Conservation (phyloP, 1,140 invertebrate genomes). For the Ceratoteleas bidentatus region DNA sequence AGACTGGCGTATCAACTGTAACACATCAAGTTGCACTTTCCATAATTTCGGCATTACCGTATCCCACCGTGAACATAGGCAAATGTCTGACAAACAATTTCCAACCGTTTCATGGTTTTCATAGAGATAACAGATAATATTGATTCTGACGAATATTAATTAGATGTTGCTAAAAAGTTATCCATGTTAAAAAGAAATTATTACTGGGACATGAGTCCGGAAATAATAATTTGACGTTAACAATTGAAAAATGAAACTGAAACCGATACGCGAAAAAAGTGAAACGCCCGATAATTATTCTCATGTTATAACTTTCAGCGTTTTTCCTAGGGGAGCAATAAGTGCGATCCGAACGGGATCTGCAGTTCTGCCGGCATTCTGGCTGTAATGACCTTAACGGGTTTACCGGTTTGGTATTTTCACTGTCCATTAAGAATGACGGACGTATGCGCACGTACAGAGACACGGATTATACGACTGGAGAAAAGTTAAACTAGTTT, state of each 20-base stretch:
- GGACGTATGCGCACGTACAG: conserved; percentile 39
- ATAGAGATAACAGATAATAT: too few relatives aligned
- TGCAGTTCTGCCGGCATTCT: conserved; percentile 35
- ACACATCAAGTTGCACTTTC: conserved; percentile 33
- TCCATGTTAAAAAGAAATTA: too few relatives aligned
- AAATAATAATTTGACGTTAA: too few relatives aligned
- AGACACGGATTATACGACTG: conserved; percentile 65
- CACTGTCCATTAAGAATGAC: conserved; percentile 68
- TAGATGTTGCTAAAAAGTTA: too few relatives aligned
- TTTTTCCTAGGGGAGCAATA: conserved; percentile 36
- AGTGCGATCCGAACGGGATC: conserved; percentile 31
- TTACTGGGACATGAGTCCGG: too few relatives aligned
- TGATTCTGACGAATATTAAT: too few relatives aligned
- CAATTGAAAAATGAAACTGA: not conserved
- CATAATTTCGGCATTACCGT: conserved; percentile 24
- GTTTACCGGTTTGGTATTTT: conserved; percentile 71
- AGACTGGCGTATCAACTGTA: conserved; percentile 25
- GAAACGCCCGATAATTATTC: conserved; percentile 36
- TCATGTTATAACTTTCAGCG: conserved; percentile 24
- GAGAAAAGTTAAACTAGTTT: conserved; percentile 81
- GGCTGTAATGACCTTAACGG: conserved; percentile 44
- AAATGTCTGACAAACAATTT: not conserved
- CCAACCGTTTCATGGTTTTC: too few relatives aligned
- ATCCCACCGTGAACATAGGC: conserved; percentile 1
- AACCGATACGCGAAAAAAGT: conserved; percentile 21